Evolutionary conservation across 2,797 vertebrate species (phyloP).

Genomic region (Centroberyx gerrardi): DNA sequence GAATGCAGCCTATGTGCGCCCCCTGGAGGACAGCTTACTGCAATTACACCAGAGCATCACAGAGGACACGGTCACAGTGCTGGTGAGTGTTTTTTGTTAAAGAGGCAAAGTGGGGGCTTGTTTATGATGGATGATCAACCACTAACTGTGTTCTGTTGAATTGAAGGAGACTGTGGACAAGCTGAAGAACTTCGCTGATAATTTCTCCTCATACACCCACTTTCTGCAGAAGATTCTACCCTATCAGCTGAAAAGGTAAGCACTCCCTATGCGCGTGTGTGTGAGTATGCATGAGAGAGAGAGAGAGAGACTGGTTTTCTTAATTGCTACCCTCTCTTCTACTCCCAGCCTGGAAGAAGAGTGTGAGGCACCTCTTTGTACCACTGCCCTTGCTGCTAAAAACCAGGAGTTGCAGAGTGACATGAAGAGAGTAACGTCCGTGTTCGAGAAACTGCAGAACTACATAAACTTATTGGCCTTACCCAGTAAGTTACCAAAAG

Average conservation of each 20-base stretch:
- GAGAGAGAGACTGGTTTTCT: constrained; percentile 20
- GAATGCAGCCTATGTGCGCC: constrained; percentile 96
- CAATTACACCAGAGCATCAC: constrained; percentile 96
- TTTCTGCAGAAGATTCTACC: constrained; percentile 98
- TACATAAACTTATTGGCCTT: constrained; percentile 92
- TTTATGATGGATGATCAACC: background rate
- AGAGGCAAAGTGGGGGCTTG: background rate
- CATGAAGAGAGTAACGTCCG: constrained; percentile 89
- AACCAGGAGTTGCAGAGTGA: constrained; percentile 93
- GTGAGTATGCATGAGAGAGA: background rate
- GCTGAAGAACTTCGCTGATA: constrained; percentile 92
- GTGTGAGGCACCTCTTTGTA: constrained; percentile 92
- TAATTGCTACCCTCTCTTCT: constrained; percentile 35
- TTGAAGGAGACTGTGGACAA: constrained; percentile 94
- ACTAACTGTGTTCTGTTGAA: constrained; percentile 40
- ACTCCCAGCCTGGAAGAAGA: constrained; percentile 94
- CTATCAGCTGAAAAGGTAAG: constrained; percentile 98
- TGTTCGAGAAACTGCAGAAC: constrained; percentile 94
- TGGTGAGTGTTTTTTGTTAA: constrained; percentile 83
- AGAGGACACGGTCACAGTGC: constrained; percentile 94
- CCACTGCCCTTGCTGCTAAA: constrained; percentile 88
- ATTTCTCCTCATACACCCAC: constrained; percentile 91
- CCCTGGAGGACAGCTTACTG: constrained; percentile 96
- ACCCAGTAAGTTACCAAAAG: constrained; percentile 90
- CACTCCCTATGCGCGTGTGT: background rate